Conservation (phyloP, 2,113 vertebrate genomes). For the Columbina picui region DNA sequence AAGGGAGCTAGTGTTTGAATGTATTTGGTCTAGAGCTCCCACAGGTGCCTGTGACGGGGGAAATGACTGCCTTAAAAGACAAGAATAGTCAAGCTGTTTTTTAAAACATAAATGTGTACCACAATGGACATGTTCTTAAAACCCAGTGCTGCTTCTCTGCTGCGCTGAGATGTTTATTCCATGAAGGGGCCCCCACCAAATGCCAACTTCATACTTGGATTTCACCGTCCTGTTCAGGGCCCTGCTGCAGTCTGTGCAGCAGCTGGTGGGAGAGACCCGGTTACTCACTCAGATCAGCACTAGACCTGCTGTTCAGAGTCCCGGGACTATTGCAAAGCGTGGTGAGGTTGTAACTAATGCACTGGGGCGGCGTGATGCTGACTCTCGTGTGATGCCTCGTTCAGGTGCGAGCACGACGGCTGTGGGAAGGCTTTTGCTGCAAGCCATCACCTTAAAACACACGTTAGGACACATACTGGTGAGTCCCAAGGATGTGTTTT, state of each 20-base stretch:
- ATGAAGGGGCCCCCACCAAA: not conserved
- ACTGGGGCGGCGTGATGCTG: not conserved
- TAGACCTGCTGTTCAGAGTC: not conserved
- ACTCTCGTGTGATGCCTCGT: slow-evolving; percentile 9
- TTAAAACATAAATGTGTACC: not conserved
- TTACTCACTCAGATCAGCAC: not conserved
- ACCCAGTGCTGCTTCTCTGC: not conserved
- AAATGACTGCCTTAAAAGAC: not conserved
- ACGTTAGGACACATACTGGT: slow-evolving; percentile 98
- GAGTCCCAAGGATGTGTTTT: slow-evolving; percentile 17
- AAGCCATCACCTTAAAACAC: slow-evolving; percentile 98
- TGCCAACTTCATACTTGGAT: not conserved
- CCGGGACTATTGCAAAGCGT: not conserved
- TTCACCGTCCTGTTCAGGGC: not conserved
- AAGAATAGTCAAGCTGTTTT: not conserved
- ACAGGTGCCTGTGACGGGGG: not conserved
- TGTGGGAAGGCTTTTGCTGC: slow-evolving; percentile 98
- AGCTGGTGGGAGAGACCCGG: not conserved
- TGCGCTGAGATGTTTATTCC: not conserved
- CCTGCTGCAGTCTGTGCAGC: not conserved
- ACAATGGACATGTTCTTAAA: not conserved
- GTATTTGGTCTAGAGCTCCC: not conserved
- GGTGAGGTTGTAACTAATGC: not conserved
- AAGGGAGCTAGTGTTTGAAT: not conserved
- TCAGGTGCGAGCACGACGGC: slow-evolving; percentile 95